Base-by-base conservation (phyloP, 2,888 invertebrate species). In the Falcaria lacertinaria region DNA sequence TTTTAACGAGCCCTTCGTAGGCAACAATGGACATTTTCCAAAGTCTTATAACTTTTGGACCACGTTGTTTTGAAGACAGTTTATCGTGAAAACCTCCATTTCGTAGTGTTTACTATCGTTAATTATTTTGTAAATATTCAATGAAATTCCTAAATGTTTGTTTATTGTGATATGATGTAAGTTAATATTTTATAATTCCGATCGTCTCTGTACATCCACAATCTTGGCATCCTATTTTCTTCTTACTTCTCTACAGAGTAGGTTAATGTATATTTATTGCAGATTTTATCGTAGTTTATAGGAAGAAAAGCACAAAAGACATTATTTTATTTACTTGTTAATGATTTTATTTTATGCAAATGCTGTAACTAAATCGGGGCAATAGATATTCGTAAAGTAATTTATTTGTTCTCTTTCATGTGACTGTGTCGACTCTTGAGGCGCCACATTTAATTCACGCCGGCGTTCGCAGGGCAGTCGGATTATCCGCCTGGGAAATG, bases 251-350 rank as follows among this genome's bases (percentile, higher is more conserved):
- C 67, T 69, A 69, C 66, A 60, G 60, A 69, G 54, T 76, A 70
- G 70, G 63, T 58, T 79, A 74, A 69, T 76, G 71, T 79, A 79
- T 86, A 85, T 85, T 85, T 85, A 84, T 84, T 82, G 65, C 70
- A 77, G 69, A 80, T 75, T 76, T 67, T 74, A 72, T 74, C 59
- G 64, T 80, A 76, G 73, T 61, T 58, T 43, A 47, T 72, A 74
- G 70, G 69, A 60, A 65, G 61, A 69, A 69, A 73, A 80, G 87
- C 87, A 87, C 87, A 86, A 87, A 86, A 85, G 81, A 86, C 84
- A 80, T 71, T 61, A 61, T 76, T 72, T 82, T 80, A 82, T 81
- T 80, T 80, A 78, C 66, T 71, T 54, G 60, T 68, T 69, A 69
- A 53, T 69, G 52, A 70, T 64, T 74, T 76, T 80, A 80, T 81